A percentile compares a stretch with the other conserved stretches of the same genome.
Conservation (phyloP, 1,140 invertebrate genomes). For the Ceratina australensis region DNA sequence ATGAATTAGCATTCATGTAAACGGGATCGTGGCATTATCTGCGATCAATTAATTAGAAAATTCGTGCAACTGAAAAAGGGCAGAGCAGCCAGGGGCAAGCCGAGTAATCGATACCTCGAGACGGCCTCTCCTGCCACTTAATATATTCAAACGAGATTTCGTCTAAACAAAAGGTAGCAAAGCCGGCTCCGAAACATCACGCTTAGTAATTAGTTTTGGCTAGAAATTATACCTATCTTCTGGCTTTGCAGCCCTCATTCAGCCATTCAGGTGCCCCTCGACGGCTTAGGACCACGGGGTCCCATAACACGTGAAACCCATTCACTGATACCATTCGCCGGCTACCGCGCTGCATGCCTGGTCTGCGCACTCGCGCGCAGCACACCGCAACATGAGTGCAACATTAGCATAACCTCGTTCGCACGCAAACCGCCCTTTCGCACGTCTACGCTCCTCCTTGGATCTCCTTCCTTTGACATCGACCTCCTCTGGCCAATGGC, state of each 20-base stretch:
- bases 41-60: conserved; percentile 38
- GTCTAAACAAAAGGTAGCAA: conserved; percentile 66
- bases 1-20: conserved; percentile 12
- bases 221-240: conserved; percentile 61
- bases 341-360: background rate
- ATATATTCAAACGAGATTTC: conserved; percentile 70
- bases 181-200: conserved; percentile 63
- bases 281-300: background rate
- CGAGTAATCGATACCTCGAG: conserved; percentile 57
- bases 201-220: conserved; percentile 70
- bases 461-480: conserved; percentile 60
- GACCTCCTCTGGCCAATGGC: conserved; percentile 56
- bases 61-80: conserved; percentile 10
- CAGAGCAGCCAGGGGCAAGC: background rate
- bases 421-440: conserved; percentile 62
- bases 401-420: conserved; percentile 70
- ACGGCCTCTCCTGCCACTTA: conserved; percentile 45
- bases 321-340: too few species aligned
- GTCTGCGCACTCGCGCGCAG: conserved; percentile 9
- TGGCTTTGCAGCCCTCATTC: conserved; percentile 21
- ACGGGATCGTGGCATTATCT: conserved; percentile 21
- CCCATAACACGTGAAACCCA: background rate
- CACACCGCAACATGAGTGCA: conserved; percentile 29
- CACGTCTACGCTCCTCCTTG: conserved; percentile 49
- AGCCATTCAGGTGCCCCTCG: conserved; percentile 27